Evolutionary conservation across 2,888 invertebrate genomes (phyloP).

Genomic region (Drosophila anomelani): DNA sequence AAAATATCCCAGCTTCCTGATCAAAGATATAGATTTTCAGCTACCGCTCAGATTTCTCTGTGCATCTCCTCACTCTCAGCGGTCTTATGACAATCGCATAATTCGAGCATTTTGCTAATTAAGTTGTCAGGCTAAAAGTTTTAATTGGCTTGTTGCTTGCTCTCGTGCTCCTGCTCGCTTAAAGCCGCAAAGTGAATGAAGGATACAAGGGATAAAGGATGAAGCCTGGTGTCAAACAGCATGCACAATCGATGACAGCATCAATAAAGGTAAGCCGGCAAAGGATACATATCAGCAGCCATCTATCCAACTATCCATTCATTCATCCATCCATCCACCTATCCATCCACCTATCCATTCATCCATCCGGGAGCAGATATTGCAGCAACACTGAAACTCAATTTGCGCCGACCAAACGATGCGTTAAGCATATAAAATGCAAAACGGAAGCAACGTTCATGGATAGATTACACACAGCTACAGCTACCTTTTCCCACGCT

Average conservation of each 20-base stretch:
- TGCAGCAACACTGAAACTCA: constrained; percentile 61
- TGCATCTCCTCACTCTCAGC: not conserved
- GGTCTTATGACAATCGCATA: constrained; percentile 24
- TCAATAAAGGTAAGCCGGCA: constrained; percentile 1
- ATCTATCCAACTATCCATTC: constrained; percentile 35
- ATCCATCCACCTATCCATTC: constrained; percentile 39
- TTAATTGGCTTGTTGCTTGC: constrained; percentile 44
- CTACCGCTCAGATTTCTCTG: not conserved
- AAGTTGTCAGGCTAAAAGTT: constrained; percentile 42
- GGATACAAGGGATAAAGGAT: constrained; percentile 27
- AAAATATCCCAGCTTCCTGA: not conserved
- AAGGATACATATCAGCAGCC: constrained; percentile 13
- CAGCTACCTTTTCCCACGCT: constrained; percentile 24
- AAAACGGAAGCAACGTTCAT: constrained; percentile 68
- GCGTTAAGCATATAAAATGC: constrained; percentile 75
- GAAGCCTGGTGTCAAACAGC: constrained; percentile 18
- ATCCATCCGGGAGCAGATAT: constrained; percentile 43
- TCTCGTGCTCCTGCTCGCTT: not conserved
- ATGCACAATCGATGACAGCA: constrained; percentile 30
- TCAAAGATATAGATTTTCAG: not conserved
- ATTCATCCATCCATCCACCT: constrained; percentile 32
- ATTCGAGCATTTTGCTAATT: constrained; percentile 46
- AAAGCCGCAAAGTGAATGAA: constrained; percentile 17
- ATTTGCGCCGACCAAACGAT: constrained; percentile 70
- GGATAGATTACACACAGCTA: constrained; percentile 71